A percentile compares a stretch with the other conserved stretches of the same genome.
Conservation (phyloP, 2,888 invertebrate genomes). For the Mactromeris polynyma region DNA sequence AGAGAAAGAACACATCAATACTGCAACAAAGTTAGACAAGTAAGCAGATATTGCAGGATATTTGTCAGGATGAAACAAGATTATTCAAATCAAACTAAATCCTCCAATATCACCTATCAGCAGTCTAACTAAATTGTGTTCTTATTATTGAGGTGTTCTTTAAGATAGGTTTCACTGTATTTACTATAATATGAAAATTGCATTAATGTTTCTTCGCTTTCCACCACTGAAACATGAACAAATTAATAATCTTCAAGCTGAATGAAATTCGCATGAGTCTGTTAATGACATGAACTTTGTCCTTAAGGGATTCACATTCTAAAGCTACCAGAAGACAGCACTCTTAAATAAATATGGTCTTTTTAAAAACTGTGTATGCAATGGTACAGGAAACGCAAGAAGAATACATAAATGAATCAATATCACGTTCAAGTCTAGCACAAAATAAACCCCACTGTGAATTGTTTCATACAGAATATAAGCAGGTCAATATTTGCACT, state of each 20-base stretch:
- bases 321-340: background rate
- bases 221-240: no score
- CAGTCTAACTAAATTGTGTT: background rate
- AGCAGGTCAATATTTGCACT: background rate
- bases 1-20: background rate
- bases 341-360: background rate
- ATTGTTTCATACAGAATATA: background rate
- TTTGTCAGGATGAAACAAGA: background rate
- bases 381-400: no score
- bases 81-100: background rate
- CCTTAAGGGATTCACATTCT: background rate
- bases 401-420: no score
- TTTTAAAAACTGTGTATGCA: background rate
- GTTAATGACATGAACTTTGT: background rate
- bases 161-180: no score
- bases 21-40: background rate
- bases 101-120: background rate
- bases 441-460: background rate
- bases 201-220: no score
- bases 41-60: background rate
- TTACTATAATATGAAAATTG: no score
- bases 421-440: background rate
- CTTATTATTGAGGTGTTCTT: no score
- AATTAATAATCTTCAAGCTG: no score
- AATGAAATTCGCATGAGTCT: background rate